Percentiles rank a stretch among this genome's conserved stretches.
Conservation (phyloP, 1,140 invertebrate species). For the Arctopsyche grandis region DNA sequence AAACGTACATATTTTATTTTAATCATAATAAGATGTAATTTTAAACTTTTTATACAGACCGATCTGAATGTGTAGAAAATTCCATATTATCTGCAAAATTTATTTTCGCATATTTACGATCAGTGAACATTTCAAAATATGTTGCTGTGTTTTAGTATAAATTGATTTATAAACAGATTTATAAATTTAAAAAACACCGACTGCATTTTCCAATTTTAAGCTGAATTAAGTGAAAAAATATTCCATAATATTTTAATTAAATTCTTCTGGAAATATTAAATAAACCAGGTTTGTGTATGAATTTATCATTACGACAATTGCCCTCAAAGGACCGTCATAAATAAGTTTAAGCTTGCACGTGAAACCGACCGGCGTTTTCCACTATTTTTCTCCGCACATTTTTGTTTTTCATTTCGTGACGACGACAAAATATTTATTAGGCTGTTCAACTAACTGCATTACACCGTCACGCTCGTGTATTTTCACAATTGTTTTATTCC, state of each 20-base stretch:
- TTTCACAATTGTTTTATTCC: constrained; percentile 15
- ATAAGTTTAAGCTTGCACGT: constrained; percentile 41
- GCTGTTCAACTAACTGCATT: constrained; percentile 31
- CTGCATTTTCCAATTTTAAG: no score
- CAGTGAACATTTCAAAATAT: no score
- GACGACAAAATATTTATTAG: constrained; percentile 43
- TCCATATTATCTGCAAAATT: no score
- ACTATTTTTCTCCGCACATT: constrained; percentile 26
- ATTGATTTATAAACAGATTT: no score
- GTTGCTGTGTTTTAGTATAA: no score
- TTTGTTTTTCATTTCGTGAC: constrained; percentile 15
- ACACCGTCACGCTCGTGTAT: constrained; percentile 22
- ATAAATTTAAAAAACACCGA: no score
- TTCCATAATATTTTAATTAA: no score
- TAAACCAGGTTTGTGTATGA: constrained; percentile 5
- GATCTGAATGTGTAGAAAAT: background rate
- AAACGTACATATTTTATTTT: no score
- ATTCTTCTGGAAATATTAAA: background rate
- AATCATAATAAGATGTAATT: no score
- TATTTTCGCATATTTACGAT: no score
- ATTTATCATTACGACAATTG: constrained; percentile 41
- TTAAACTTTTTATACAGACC: background rate
- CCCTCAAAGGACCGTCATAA: constrained; percentile 43
- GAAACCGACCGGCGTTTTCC: background rate
- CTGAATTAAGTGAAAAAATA: no score